These are phyloP conservation scores for Ganaspis sp. DNA, from an alignment of 1,140 invertebrate genomes.

Conservation along the genomic window DNA sequence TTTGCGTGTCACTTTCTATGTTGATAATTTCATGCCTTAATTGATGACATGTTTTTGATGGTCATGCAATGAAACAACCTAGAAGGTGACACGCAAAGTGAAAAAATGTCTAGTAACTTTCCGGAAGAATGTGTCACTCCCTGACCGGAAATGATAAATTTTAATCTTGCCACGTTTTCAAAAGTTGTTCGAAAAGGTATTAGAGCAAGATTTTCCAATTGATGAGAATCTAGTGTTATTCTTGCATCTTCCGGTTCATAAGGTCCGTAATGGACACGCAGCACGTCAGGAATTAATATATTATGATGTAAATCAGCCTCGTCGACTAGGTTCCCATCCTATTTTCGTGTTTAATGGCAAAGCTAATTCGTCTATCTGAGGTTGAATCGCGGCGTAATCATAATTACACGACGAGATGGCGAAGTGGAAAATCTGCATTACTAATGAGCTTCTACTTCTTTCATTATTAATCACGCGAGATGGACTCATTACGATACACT, in stretches of 20 bases:
- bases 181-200: too few relatives aligned
- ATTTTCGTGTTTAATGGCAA: slow-evolving; percentile 72
- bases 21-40: too few relatives aligned
- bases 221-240: not conserved
- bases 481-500: slow-evolving; percentile 53
- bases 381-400: slow-evolving; percentile 55
- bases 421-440: slow-evolving; percentile 44
- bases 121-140: too few relatives aligned
- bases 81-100: too few relatives aligned
- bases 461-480: slow-evolving; percentile 60
- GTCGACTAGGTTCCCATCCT: slow-evolving; percentile 68
- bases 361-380: slow-evolving; percentile 67
- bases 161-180: too few relatives aligned
- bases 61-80: too few relatives aligned
- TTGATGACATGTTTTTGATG: too few relatives aligned
- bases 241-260: not conserved
- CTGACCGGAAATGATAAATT: too few relatives aligned
- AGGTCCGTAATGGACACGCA: not conserved
- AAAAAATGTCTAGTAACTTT: too few relatives aligned
- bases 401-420: slow-evolving; percentile 56
- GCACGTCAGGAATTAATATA: not conserved
- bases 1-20: too few relatives aligned
- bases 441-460: slow-evolving; percentile 54
- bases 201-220: too few relatives aligned
- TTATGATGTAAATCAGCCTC: slow-evolving; percentile 61